Conservation (phyloP, 2,888 invertebrate species). For the Lampropteryx suffumata region DNA sequence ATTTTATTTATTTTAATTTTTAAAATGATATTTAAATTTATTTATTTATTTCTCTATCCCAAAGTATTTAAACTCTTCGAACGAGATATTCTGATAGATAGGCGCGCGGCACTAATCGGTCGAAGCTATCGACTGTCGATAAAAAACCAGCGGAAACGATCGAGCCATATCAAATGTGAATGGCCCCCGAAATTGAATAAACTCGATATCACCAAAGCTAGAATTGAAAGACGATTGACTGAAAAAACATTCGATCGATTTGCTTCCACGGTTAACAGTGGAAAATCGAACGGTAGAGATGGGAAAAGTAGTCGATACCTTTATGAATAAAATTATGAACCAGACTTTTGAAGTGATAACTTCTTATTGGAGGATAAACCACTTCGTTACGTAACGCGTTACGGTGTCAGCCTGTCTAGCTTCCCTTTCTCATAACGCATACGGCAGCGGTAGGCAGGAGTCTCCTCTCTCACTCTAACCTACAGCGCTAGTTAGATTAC, state of each 20-base stretch:
- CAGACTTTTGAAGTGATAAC: no score
- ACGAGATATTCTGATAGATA: constrained; percentile 50
- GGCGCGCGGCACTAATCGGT: constrained; percentile 75
- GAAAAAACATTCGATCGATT: constrained; percentile 69
- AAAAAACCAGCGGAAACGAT: constrained; percentile 71
- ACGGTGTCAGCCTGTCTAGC: no score
- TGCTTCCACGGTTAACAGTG: constrained; percentile 56
- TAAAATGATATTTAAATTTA: no score
- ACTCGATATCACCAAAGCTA: constrained; percentile 74
- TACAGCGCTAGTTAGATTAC: no score
- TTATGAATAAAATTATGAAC: neutral
- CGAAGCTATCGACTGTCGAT: constrained; percentile 59
- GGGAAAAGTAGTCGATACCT: constrained; percentile 33
- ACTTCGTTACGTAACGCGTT: no score
- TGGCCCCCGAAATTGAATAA: constrained; percentile 77
- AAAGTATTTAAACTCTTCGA: constrained; percentile 21
- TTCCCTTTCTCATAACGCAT: no score
- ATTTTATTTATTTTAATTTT: no score
- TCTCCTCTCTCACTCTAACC: no score
- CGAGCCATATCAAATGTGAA: constrained; percentile 70
- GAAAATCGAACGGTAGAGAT: constrained; percentile 40
- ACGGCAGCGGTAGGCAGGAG: no score
- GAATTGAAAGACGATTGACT: constrained; percentile 76
- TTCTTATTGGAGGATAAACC: no score
- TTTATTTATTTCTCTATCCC: constrained; percentile 56